Evolutionary conservation across 2,113 vertebrate species (phyloP), one percentile per base, ranked within the genome.

Genomic region (Lasiurus cinereus): DNA sequence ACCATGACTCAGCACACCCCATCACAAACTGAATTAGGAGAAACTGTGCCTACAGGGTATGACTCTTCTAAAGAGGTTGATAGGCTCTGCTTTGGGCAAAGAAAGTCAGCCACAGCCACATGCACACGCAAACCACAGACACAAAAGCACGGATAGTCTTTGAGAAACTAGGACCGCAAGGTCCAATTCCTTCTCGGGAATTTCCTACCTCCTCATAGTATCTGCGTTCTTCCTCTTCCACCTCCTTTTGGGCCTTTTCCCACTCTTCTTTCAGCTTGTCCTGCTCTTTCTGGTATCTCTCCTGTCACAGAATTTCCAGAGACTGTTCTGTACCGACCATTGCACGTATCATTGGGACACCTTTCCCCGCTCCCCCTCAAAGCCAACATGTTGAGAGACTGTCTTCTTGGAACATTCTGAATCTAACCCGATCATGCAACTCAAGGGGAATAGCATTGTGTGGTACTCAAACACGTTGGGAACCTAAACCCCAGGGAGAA

Each of bases 201-300:
- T 43, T 12, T 85, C 96, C 18, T 98, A 99, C 99, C 99, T 99
- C 99, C 96, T 99, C 99, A 0, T 99, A 99, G 97, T 99, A 99
- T 98, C 98, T 99, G 92, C 98, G 99, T 48, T 99, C 99, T 94
- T 99, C 99, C 93, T 99, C 99, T 83, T 99, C 99, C 95, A 99
- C 99, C 96, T 99, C 99, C 97, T 98, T 99, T 96, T 99, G 99
- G 4, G 99, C 99, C 64, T 98, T 99, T 98, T 99, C 99, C 99
- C 99, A 99, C 97, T 99, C 99, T 96, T 99, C 98, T 97, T 99
- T 99, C 97, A 99, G 98, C 97, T 99, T 99, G 98, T 99, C 98
- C 98, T 99, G 99, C 96, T 99, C 99, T 69, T 98, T 98, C 96
- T 98, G 98, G 97, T 99, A 99, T 96, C 98, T 99, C 95, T 99